A percentile compares a stretch with the other conserved stretches of the same genome.
Conservation (phyloP, 2,888 invertebrate genomes). For the Tipula vernalis region DNA sequence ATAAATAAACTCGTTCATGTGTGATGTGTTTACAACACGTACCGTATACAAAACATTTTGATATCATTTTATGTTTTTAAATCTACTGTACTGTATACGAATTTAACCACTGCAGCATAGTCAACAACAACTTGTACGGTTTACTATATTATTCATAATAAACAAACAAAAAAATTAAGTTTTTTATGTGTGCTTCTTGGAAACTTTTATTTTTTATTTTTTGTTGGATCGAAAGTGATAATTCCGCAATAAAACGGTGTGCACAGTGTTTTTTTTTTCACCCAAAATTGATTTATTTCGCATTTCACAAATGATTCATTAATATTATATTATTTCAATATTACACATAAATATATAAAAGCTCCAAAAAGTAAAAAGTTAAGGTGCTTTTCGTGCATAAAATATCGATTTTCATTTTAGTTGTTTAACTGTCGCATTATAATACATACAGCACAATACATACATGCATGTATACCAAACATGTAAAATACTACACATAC, state of each 20-base stretch:
- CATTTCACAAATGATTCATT: background rate
- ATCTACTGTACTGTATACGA: background rate
- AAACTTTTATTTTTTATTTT: background rate
- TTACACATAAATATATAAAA: background rate
- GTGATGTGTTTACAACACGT: too few species aligned
- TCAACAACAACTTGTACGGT: background rate
- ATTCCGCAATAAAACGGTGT: background rate
- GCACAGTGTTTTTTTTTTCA: background rate
- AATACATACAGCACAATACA: background rate
- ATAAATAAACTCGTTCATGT: background rate
- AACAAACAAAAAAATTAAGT: background rate
- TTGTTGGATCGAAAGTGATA: background rate
- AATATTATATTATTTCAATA: background rate
- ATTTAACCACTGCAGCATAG: background rate
- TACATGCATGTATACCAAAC: background rate
- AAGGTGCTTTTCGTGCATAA: background rate
- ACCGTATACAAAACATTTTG: too few species aligned
- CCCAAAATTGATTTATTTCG: background rate
- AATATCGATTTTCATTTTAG: background rate
- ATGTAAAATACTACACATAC: background rate
- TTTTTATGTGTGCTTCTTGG: background rate
- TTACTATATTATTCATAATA: background rate
- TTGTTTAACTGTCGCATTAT: conserved; percentile 4
- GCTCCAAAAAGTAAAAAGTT: background rate
- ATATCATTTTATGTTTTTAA: too few species aligned